phyloP scores from a whole-genome alignment of 2,888 invertebrate genomes.

The Ormyrus labotus region DNA sequence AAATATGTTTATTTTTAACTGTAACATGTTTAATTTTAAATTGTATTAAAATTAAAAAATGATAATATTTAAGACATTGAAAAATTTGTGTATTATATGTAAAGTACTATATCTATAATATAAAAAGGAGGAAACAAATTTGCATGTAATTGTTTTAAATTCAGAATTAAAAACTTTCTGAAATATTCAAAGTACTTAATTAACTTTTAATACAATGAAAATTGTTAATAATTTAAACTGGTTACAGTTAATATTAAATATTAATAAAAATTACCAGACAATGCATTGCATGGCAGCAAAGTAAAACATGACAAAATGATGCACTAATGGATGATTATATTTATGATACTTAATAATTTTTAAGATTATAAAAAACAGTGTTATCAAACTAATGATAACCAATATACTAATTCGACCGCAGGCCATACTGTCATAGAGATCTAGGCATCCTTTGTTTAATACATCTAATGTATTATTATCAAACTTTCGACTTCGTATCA shows the following conservation, averaged over 20 bases:
- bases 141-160: too few relatives aligned
- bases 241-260: background rate
- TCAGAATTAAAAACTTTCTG: too few relatives aligned
- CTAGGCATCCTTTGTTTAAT: slow-evolving; percentile 75
- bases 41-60: background rate
- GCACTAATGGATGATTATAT: slow-evolving; percentile 75
- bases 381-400: slow-evolving; percentile 73
- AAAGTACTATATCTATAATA: background rate
- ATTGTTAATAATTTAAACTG: slow-evolving; percentile 13
- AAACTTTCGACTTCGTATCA: slow-evolving; percentile 67
- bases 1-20: slow-evolving; percentile 36
- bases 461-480: slow-evolving; percentile 75
- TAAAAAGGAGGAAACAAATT: too few relatives aligned
- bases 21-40: background rate
- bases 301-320: slow-evolving; percentile 77
- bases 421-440: slow-evolving; percentile 74
- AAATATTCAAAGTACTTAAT: too few relatives aligned
- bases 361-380: slow-evolving; percentile 69
- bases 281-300: slow-evolving; percentile 76
- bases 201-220: background rate
- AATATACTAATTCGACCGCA: slow-evolving; percentile 76
- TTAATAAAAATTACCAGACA: slow-evolving; percentile 72
- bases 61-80: slow-evolving; percentile 9
- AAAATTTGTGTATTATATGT: background rate
- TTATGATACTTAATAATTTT: slow-evolving; percentile 76